Base-by-base conservation (phyloP, 2,888 invertebrate genomes). In the Micoletzkya japonica region DNA sequence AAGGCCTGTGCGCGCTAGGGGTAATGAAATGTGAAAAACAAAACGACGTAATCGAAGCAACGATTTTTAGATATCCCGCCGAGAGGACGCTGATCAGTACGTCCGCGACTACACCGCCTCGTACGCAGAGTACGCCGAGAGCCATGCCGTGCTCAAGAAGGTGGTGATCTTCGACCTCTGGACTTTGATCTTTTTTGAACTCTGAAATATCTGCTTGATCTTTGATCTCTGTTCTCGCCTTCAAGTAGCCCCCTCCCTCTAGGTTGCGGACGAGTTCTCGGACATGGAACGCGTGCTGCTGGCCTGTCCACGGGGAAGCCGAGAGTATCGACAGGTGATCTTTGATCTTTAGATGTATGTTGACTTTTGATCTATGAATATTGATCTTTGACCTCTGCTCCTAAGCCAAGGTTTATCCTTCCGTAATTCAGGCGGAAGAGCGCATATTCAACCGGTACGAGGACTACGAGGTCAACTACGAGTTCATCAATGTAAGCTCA, bases 181-280 rank as follows among this genome's bases (percentile, higher is more conserved):
- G 4, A 10, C 4, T 14, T 57, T n/a, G 6, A 57, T 57, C 17
- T 14, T 39, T 10, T 17, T 14, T 14, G 52, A 52, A 6, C 6
- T 6, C 6, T n/a, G 52, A 52, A n/a, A 6, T 6, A 6, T 6
- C 6, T 52, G 7, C 39, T 26, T 34, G 37, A 36, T 59, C 20
- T 36, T 59, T 26, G 39, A 26, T 7, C 4, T 2, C 2, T 32
- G n/a, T 24, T 61, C 49, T 17, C 49, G n/a, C n/a, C n/a, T n/a
- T n/a, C n/a, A n/a, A n/a, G n/a, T n/a, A n/a, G n/a, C n/a, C n/a
- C n/a, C n/a, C n/a, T n/a, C n/a, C n/a, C n/a, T n/a, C n/a, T n/a
- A 61, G 61, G 30, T 49, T n/a, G 61, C 61, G 4, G 50, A 61
- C 4, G 61, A 61, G 32, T 61, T 61, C 34, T 32, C 61, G n/a